Conservation (phyloP, 2,113 vertebrate species). For the Neogale vison region DNA sequence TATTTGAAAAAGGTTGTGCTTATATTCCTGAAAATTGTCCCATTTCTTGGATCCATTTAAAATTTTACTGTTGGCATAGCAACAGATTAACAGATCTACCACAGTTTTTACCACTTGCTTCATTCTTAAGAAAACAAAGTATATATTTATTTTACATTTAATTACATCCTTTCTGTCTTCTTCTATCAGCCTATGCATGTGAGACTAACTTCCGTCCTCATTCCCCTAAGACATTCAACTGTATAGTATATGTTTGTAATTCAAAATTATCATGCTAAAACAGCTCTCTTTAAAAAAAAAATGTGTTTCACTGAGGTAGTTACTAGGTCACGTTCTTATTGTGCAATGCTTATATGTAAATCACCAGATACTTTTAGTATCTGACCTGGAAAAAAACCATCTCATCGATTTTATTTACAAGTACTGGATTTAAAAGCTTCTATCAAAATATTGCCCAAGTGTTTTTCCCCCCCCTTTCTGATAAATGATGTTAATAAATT, state of each 20-base stretch:
- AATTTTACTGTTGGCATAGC: constrained; percentile 75
- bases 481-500: constrained; percentile 13
- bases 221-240: constrained; percentile 47
- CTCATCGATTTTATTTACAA: constrained; percentile 21
- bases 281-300: neutral
- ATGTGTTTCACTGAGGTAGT: neutral
- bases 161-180: constrained; percentile 58
- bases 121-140: constrained; percentile 73
- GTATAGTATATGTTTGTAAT: constrained; percentile 12
- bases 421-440: neutral
- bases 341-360: constrained; percentile 27
- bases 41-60: constrained; percentile 76
- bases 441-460: neutral
- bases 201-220: constrained; percentile 48
- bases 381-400: constrained; percentile 8
- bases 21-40: constrained; percentile 73
- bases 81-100: constrained; percentile 74
- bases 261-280: constrained; percentile 30
- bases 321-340: constrained; percentile 42
- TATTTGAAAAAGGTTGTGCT: constrained; percentile 67
- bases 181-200: constrained; percentile 18
- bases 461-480: neutral
- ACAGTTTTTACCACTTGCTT: constrained; percentile 64
- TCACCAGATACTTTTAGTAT: neutral
- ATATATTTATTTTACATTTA: constrained; percentile 73